A percentile compares a stretch with the other conserved stretches of the same genome.
These are phyloP conservation scores for Sterna hirundo DNA, from an alignment of 2,113 vertebrate genomes.

Conservation along the genomic window DNA sequence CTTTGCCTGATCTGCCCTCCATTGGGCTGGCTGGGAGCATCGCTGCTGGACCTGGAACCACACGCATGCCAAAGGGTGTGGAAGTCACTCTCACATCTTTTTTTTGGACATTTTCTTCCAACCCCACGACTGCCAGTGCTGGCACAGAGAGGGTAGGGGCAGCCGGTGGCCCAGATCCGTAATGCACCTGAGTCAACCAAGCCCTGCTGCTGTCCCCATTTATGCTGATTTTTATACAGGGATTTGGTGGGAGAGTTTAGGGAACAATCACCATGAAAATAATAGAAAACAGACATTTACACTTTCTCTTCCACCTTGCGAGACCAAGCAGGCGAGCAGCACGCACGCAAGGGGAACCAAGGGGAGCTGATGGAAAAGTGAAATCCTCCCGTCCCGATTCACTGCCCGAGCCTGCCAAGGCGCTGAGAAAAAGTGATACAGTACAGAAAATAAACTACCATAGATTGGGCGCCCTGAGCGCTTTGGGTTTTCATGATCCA, in stretches of 20 bases:
- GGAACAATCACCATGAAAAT: not conserved
- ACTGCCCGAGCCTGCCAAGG: not conserved
- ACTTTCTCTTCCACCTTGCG: not conserved
- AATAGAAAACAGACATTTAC: not conserved
- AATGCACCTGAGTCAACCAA: rapidly evolving
- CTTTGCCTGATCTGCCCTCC: not conserved
- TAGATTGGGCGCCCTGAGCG: not conserved
- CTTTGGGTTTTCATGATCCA: not conserved
- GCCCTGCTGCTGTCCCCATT: not conserved
- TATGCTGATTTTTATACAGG: not conserved
- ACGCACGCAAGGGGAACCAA: rapidly evolving
- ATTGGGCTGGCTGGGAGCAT: not conserved
- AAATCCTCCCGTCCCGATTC: not conserved
- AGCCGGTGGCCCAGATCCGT: not conserved
- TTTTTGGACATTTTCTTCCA: not conserved
- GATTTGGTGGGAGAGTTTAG: not conserved
- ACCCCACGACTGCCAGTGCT: not conserved
- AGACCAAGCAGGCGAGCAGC: not conserved
- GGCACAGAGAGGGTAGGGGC: not conserved
- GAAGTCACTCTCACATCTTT: not conserved
- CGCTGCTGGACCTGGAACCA: not conserved
- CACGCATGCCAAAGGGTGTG: rapidly evolving
- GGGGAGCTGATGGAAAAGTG: not conserved
- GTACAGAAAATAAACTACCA: not conserved
- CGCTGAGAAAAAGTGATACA: not conserved